A percentile compares a stretch with the other conserved stretches of the same genome.
Evolutionary conservation across 2,888 invertebrate genomes (phyloP).

Genomic region (Lepetodrilus schrolli): DNA sequence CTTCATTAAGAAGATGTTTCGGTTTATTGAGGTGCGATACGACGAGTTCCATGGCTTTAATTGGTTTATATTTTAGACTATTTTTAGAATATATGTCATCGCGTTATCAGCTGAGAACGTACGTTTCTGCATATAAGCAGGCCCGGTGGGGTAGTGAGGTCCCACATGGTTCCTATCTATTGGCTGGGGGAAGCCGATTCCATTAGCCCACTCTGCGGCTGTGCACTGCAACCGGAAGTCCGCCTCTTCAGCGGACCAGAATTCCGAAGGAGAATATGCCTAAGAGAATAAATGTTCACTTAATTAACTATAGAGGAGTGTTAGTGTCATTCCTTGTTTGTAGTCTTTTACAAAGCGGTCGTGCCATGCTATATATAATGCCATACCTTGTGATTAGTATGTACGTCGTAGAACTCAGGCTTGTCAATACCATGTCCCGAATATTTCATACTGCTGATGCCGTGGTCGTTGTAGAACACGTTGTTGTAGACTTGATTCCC

Average conservation of each 20-base stretch:
- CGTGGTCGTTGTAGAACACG: constrained; percentile 41
- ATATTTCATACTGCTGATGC: neutral
- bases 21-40: too few relatives aligned
- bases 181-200: constrained; percentile 24
- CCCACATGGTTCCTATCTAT: constrained; percentile 12
- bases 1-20: too few relatives aligned
- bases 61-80: neutral
- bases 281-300: neutral
- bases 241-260: neutral
- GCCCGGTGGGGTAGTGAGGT: constrained; percentile 26
- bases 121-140: constrained; percentile 25
- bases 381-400: neutral
- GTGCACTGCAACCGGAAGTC: constrained; percentile 30
- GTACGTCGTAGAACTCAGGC: neutral
- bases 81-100: neutral
- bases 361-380: too few relatives aligned
- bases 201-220: constrained; percentile 31
- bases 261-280: constrained; percentile 22
- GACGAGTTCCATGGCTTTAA: too few relatives aligned
- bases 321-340: neutral
- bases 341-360: neutral
- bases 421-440: neutral
- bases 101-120: neutral
- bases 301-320: neutral
- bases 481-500: constrained; percentile 53